These are phyloP conservation scores for Chrysaora quinquecirrha DNA, from an alignment of 30 jellyfish, hydroid and myxozoan genomes.

Conservation along the genomic window DNA sequence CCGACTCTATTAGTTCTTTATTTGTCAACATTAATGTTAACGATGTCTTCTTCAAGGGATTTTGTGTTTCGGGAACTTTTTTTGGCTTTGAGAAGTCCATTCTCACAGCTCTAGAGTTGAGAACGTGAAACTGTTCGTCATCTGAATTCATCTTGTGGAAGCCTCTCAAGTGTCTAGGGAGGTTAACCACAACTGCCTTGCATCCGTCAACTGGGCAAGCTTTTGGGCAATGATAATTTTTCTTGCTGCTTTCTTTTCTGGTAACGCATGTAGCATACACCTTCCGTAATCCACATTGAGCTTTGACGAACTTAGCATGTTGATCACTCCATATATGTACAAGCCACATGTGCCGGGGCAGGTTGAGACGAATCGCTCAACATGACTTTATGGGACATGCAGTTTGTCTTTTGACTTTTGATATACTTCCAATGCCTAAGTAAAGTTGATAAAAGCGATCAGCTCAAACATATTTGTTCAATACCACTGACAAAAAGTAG, in stretches of 20 bases:
- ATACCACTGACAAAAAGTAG: too few relatives aligned
- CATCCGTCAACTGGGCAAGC: constrained; percentile 57
- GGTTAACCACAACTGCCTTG: constrained; percentile 23
- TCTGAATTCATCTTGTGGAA: constrained; percentile 34
- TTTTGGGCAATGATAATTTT: constrained; percentile 12
- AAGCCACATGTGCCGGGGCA: too few relatives aligned
- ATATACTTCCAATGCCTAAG: too few relatives aligned
- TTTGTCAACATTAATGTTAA: constrained; percentile 15
- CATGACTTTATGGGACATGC: too few relatives aligned
- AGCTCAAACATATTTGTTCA: too few relatives aligned
- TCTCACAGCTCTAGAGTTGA: constrained; percentile 26
- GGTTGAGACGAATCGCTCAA: too few relatives aligned
- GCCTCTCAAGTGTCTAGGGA: constrained; percentile 37
- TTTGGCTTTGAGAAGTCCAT: constrained; percentile 13
- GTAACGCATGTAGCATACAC: not conserved
- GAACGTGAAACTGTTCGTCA: constrained; percentile 2
- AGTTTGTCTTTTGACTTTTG: too few relatives aligned
- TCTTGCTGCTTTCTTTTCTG: constrained; percentile 9
- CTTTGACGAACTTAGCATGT: constrained; percentile 38
- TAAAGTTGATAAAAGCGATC: too few relatives aligned
- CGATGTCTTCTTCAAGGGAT: constrained; percentile 13
- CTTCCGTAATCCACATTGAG: constrained; percentile 35
- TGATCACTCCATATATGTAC: constrained; percentile 38
- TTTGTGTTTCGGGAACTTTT: too few relatives aligned
- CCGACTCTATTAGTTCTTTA: constrained; percentile 22